Evolutionary conservation across 2,113 vertebrate genomes (phyloP).

Genomic region (Phyllostomus discolor): DNA sequence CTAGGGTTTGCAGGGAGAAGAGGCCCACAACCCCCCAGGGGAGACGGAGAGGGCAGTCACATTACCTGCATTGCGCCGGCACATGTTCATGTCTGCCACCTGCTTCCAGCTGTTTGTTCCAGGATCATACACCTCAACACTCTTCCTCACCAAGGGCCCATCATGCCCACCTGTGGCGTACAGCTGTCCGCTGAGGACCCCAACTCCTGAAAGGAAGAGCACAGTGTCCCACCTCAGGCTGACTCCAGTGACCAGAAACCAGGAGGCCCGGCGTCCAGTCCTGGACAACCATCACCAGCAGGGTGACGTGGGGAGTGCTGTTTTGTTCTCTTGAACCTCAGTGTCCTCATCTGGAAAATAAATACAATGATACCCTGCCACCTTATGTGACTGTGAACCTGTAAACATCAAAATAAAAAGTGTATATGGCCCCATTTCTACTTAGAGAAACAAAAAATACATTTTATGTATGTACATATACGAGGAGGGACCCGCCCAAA

Average conservation of each 20-base stretch:
- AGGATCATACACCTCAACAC: conserved; percentile 93
- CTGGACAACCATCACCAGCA: neutral
- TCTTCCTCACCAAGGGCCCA: conserved; percentile 96
- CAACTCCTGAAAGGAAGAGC: conserved; percentile 86
- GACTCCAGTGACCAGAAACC: neutral
- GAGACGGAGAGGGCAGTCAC: neutral
- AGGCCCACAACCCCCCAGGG: neutral
- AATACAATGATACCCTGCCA: neutral
- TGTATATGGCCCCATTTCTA: neutral
- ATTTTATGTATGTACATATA: too few species aligned
- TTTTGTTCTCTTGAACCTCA: neutral
- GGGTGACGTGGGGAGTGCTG: neutral
- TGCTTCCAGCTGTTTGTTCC: conserved; percentile 92
- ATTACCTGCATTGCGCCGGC: conserved; percentile 94
- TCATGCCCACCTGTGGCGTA: conserved; percentile 95
- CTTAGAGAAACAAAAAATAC: neutral
- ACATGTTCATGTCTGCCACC: conserved; percentile 99
- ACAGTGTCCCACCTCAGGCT: neutral
- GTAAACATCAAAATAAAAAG: neutral
- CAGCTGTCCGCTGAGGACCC: conserved; percentile 91
- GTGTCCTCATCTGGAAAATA: neutral
- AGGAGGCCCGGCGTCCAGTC: neutral
- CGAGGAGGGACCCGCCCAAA: too few species aligned
- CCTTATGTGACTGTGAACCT: neutral
- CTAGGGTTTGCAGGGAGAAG: neutral